Percentiles rank a stretch among this genome's conserved stretches.
phyloP scores from a whole-genome alignment of 37 sponge, comb jelly and placozoan species.

The Petrosia ficiformis region DNA sequence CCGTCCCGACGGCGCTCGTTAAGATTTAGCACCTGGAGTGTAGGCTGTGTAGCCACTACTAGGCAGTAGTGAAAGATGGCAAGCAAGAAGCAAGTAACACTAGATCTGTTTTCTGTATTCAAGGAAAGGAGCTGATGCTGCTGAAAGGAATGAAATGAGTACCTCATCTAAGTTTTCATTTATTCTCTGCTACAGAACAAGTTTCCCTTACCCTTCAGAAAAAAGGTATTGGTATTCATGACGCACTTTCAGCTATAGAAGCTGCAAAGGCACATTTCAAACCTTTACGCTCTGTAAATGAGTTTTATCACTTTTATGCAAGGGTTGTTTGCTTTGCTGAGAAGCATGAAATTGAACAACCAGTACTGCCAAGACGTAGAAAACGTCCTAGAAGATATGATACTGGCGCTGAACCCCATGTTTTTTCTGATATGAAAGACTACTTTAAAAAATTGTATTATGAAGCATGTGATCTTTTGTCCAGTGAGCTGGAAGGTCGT shows the following conservation, averaged over 20 bases:
- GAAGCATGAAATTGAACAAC: slow-evolving; percentile 21
- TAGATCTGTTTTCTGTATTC: too few species aligned
- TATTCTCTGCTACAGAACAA: slow-evolving; percentile 43
- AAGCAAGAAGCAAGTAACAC: too few species aligned
- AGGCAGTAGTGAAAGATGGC: too few species aligned
- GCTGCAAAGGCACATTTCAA: slow-evolving; percentile 35
- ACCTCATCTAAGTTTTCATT: slow-evolving; percentile 23
- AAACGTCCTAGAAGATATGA: slow-evolving; percentile 33
- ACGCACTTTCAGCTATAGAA: slow-evolving; percentile 45
- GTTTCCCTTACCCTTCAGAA: slow-evolving; percentile 31
- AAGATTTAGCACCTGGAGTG: too few species aligned
- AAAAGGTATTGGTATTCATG: slow-evolving; percentile 34
- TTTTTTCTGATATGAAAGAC: slow-evolving; percentile 18
- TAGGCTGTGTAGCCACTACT: too few species aligned
- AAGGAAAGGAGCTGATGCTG: too few species aligned
- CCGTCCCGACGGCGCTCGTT: too few species aligned
- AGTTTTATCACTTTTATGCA: slow-evolving; percentile 45
- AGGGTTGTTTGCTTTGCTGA: slow-evolving; percentile 11
- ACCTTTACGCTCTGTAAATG: slow-evolving; percentile 17
- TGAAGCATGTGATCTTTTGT: slow-evolving; percentile 60
- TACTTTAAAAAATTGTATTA: slow-evolving; percentile 34
- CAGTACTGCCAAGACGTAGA: slow-evolving; percentile 51
- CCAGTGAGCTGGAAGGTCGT: slow-evolving; percentile 24
- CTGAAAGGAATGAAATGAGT: slow-evolving; percentile 43
- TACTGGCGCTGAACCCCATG: slow-evolving; percentile 34